Evolutionary conservation across 2,113 vertebrate species (phyloP).

Genomic region (Fregata magnificens): DNA sequence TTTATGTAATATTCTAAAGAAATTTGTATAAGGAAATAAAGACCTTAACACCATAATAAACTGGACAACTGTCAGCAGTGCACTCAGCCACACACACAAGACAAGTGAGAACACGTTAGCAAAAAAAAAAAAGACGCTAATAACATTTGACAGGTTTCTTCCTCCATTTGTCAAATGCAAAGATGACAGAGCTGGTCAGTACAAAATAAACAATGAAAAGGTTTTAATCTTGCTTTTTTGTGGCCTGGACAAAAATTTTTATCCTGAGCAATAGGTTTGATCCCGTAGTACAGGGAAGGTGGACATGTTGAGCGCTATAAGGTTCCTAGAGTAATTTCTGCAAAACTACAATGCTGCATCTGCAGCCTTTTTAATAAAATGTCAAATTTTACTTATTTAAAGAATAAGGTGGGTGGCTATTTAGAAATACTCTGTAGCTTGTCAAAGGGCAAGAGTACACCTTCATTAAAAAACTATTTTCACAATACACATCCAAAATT

Average conservation of each 20-base stretch:
- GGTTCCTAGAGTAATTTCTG: neutral
- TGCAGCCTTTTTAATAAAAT: slow-evolving; percentile 6
- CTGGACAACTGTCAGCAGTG: neutral
- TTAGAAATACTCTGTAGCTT: slow-evolving; percentile 14
- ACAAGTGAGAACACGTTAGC: neutral
- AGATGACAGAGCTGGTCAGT: neutral
- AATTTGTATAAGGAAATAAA: neutral
- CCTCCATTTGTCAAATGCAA: neutral
- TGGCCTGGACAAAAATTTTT: neutral
- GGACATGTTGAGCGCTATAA: neutral
- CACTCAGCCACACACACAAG: neutral
- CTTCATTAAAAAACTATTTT: neutral
- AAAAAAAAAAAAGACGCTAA: neutral
- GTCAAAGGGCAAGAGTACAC: neutral
- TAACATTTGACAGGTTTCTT: neutral
- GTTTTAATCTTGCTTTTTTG: neutral
- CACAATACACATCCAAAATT: neutral
- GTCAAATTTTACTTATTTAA: neutral
- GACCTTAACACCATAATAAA: neutral
- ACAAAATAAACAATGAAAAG: neutral
- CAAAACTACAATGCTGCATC: neutral
- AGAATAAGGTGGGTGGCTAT: neutral
- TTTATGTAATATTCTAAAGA: neutral
- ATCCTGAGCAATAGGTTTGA: neutral
- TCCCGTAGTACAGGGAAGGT: neutral